phyloP scores from a whole-genome alignment of 2,888 invertebrate genomes.

The Platycheirus albimanus region DNA sequence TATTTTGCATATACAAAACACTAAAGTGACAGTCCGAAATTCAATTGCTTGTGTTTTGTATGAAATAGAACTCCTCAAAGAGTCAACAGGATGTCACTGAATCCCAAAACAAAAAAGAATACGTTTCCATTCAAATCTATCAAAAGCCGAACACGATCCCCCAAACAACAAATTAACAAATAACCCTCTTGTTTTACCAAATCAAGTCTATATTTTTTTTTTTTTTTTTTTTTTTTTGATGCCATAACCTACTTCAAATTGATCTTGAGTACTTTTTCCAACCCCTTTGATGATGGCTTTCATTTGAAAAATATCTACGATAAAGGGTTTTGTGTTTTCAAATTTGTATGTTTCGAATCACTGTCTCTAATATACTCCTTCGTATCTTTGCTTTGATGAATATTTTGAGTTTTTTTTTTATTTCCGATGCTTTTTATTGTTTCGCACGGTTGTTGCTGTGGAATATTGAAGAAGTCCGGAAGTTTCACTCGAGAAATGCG shows the following conservation, averaged over 20 bases:
- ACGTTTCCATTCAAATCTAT: neutral
- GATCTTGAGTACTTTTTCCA: slow-evolving; percentile 59
- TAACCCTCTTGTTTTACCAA: slow-evolving; percentile 8
- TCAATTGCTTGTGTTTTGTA: too few species aligned
- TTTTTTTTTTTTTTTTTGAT: slow-evolving; percentile 25
- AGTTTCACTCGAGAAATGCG: slow-evolving; percentile 75
- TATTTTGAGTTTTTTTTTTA: slow-evolving; percentile 13
- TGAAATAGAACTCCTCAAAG: slow-evolving; percentile 30
- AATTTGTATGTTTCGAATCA: slow-evolving; percentile 45
- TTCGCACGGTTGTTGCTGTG: slow-evolving; percentile 75
- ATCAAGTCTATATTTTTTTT: slow-evolving; percentile 19
- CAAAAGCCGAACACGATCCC: slow-evolving; percentile 22
- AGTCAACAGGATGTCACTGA: slow-evolving; percentile 47
- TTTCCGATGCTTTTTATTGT: slow-evolving; percentile 58
- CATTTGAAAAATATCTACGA: neutral
- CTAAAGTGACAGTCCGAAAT: too few species aligned
- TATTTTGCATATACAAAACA: too few species aligned
- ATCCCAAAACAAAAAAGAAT: slow-evolving; percentile 38
- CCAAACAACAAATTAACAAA: slow-evolving; percentile 19
- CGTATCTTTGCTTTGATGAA: slow-evolving; percentile 42
- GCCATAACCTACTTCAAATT: slow-evolving; percentile 62
- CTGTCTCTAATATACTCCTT: too few species aligned
- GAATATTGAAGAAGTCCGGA: slow-evolving; percentile 72
- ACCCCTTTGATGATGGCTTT: slow-evolving; percentile 60
- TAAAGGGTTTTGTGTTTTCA: slow-evolving; percentile 49